phyloP scores from a whole-genome alignment of 2,113 vertebrate genomes.

The Arizona elegans region DNA sequence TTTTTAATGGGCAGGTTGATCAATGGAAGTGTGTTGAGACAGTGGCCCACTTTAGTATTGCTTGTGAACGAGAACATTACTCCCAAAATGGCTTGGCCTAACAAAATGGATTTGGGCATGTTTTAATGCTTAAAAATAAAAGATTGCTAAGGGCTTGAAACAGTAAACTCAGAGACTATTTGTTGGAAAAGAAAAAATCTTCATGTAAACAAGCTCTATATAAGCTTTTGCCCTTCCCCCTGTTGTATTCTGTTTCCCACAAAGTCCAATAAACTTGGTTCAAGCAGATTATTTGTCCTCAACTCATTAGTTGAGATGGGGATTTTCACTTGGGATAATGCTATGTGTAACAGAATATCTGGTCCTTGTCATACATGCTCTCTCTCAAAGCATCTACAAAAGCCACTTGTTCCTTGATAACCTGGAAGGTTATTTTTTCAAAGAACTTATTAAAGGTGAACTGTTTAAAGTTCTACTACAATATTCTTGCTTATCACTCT shows the following conservation, averaged over 20 bases:
- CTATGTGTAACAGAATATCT: not conserved
- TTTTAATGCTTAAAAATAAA: not conserved
- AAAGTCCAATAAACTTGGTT: not conserved
- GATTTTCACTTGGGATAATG: not conserved
- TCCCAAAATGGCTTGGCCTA: not conserved
- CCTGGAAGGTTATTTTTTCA: not conserved
- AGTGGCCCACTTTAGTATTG: not conserved
- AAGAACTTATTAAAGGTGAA: not conserved
- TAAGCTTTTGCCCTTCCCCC: not conserved
- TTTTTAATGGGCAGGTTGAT: not conserved
- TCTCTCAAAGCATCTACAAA: not conserved
- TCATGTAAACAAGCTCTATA: not conserved
- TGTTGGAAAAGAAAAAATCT: not conserved
- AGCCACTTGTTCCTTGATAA: not conserved
- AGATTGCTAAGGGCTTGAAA: not conserved
- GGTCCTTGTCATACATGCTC: not conserved
- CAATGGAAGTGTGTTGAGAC: not conserved
- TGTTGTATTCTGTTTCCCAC: not conserved
- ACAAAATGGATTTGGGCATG: not conserved
- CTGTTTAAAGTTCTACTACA: not conserved
- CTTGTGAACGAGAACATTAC: not conserved
- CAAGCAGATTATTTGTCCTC: not conserved
- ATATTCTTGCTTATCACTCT: not conserved
- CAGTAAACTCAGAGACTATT: not conserved
- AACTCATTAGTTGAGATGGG: not conserved